phyloP scores from a whole-genome alignment of 2,113 vertebrate genomes.

The Ochotona curzoniae region DNA sequence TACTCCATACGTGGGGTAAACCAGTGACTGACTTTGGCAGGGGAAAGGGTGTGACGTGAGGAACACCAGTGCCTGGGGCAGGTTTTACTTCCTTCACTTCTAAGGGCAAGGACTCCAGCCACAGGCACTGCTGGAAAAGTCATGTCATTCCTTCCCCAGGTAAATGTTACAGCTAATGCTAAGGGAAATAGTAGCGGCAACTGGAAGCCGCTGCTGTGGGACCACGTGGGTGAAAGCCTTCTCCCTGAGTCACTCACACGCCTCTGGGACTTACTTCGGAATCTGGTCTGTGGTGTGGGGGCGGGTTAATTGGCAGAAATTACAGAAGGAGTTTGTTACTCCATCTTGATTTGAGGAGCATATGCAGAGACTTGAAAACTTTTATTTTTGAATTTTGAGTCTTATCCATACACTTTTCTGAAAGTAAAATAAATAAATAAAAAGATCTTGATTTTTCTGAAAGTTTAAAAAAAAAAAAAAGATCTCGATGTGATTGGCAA shows the following conservation, averaged over 20 bases:
- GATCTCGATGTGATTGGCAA: slow-evolving; percentile 15
- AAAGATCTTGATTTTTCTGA: background rate
- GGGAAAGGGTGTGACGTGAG: background rate
- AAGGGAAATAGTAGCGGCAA: slow-evolving; percentile 41
- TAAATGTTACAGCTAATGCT: slow-evolving; percentile 31
- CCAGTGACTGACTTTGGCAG: background rate
- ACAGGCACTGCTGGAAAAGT: background rate
- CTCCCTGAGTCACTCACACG: slow-evolving; percentile 60
- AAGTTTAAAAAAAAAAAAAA: background rate
- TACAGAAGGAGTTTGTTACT: slow-evolving; percentile 36
- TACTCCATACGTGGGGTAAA: background rate
- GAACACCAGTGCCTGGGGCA: background rate
- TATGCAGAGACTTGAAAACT: slow-evolving; percentile 35
- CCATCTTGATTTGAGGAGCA: slow-evolving; percentile 36
- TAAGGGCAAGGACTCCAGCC: background rate
- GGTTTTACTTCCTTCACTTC: slow-evolving; percentile 12
- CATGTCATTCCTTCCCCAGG: slow-evolving; percentile 16
- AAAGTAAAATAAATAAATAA: background rate
- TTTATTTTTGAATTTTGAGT: slow-evolving; percentile 12
- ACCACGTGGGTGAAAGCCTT: slow-evolving; percentile 25
- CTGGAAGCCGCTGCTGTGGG: background rate
- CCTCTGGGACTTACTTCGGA: slow-evolving; percentile 64
- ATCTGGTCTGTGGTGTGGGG: slow-evolving; percentile 50
- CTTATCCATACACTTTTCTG: background rate
- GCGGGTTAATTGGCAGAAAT: slow-evolving; percentile 50